Base-by-base conservation (phyloP, 2,888 invertebrate species). In the Saturnia pavonia region DNA sequence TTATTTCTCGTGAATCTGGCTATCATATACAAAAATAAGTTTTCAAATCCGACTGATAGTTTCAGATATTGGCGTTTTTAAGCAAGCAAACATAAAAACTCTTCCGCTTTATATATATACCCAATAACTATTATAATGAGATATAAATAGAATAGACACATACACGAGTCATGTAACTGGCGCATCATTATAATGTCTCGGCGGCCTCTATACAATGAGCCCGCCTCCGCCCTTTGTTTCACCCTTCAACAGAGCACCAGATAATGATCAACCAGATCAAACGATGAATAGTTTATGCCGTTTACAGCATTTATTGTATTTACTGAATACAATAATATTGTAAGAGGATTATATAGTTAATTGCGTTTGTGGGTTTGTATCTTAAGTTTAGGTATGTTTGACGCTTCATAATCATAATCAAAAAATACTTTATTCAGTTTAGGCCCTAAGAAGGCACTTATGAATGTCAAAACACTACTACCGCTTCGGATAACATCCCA, bases 181-280 rank as follows among this genome's bases (percentile, higher is more conserved):
- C 54, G 67, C 73, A 74, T 80, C 79, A 78, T 80, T 80, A 79
- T 77, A 80, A 74, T 76, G 70, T 78, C 74, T 72, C 74, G 75
- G 71, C 72, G 73, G 73, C 68, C 70, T 71, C 72, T 60, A 68
- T 25, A 77, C 79, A 80, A 77, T 75, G 68, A 72, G 42, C 68
- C 70, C 65, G 68, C 69, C 27, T 60, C 27, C 67, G 45, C 73
- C 74, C 76, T 80, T 80, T 80, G 81, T 78, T 78, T 72, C 22
- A 9, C 25, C 71, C 73, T 75, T 76, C 57, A 78, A 75, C 79
- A 40, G 40, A 67, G 72, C 71, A 54, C 63, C 71, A 72, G 77
- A 77, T 79, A 80, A 79, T 74, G 71, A 72, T 77, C 69, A 51
- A 63, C 71, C 70, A 73, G 72, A 79, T 77, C 75, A 77, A 73